Base-by-base conservation (phyloP, 2,888 invertebrate species). In the Odontocerum albicorne region DNA sequence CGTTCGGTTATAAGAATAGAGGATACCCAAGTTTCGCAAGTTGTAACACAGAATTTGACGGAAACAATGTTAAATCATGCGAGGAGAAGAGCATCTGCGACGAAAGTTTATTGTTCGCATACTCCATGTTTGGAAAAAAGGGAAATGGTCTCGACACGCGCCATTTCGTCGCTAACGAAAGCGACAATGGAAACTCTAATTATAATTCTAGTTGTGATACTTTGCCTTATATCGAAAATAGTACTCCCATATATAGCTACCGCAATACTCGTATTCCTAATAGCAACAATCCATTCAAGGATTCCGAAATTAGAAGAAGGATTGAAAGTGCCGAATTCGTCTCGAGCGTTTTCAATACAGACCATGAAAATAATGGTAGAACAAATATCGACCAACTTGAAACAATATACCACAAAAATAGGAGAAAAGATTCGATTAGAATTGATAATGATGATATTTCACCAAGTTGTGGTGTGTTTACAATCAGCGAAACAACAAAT, bases 161-260 rank as follows among this genome's bases (percentile, higher is more conserved):
- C 27, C 27, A 7, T 27, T 7, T 27, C 4, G 27, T 10, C 10
- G 6, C 6, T 27, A 27, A 27, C 27, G 27, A 27, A 27, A 27
- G 8, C 13, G 40, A 40, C 40, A 40, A 40, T 40, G 21, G 40
- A 21, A 40, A 40, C 17, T 21, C 7, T 20, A 21, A 40, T 40
- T 27, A 27, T 27, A 10, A 27, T 7, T 21, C 20, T n/a, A 40
- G n/a, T 40, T 40, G 17, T 40, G 12, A 17, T 16, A 17, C 40
- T 13, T 21, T 21, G 17, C 21, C 13, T 12, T 10, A n/a, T n/a
- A 8, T 40, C 21, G 40, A 40, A 40, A 40, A 12, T 21, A 17
- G 21, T 13, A 35, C 10, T 20, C 10, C 40, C 8, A 21, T 17
- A 13, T n/a, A 13, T 40, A 12, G 21, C 12, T 7, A 6, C 20